A percentile compares a stretch with the other conserved stretches of the same genome.
These are phyloP conservation scores for Drosophila rellima DNA, from an alignment of 2,888 invertebrate genomes.

Conservation along the genomic window DNA sequence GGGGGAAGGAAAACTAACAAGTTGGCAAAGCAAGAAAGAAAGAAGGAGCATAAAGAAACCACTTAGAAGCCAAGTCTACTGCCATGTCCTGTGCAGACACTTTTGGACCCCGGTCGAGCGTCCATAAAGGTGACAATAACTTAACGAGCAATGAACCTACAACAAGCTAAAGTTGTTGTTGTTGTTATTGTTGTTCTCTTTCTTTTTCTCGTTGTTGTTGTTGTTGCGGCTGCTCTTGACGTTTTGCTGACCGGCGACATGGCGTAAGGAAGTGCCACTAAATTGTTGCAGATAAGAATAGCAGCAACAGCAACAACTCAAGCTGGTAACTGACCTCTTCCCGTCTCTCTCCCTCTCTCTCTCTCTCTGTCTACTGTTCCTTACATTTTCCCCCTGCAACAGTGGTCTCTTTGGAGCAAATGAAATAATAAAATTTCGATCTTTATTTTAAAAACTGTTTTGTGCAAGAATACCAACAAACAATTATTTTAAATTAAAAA, in stretches of 20 bases:
- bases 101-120: constrained; percentile 58
- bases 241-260: constrained; percentile 70
- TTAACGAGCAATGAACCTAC: constrained; percentile 83
- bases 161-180: constrained; percentile 37
- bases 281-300: constrained; percentile 76
- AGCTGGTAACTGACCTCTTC: constrained; percentile 45
- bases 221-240: constrained; percentile 50
- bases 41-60: constrained; percentile 49
- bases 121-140: constrained; percentile 83
- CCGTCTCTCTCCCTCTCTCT: no score
- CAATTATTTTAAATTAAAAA: no score
- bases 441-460: background rate
- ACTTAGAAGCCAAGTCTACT: constrained; percentile 79
- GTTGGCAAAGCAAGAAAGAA: constrained; percentile 27
- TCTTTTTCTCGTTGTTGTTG: constrained; percentile 22
- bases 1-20: constrained; percentile 38
- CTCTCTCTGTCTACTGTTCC: background rate
- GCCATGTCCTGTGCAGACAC: constrained; percentile 72
- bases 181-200: constrained; percentile 21
- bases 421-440: background rate
- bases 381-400: background rate
- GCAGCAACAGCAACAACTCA: constrained; percentile 15
- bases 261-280: constrained; percentile 76
- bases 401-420: no score
- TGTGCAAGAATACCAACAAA: no score